These are phyloP conservation scores for Acleris holmiana DNA, from an alignment of 2,888 invertebrate species.

Conservation along the genomic window DNA sequence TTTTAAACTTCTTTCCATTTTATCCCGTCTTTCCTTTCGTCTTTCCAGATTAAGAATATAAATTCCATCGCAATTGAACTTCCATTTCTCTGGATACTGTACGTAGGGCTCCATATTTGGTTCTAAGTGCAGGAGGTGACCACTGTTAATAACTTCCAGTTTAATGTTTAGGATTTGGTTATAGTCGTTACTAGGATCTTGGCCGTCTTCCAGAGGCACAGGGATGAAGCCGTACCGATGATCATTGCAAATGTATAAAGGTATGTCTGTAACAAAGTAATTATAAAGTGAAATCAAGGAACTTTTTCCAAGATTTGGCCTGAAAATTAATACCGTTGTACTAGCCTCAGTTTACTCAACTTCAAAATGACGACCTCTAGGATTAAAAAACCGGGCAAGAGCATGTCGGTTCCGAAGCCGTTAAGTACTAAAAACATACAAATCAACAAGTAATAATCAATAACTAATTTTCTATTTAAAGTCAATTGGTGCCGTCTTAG, in stretches of 20 bases:
- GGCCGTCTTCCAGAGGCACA: conserved; percentile 90
- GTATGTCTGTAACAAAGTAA: conserved; percentile 48
- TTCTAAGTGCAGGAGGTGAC: conserved; percentile 71
- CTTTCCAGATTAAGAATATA: conserved; percentile 97
- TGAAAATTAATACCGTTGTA: no score
- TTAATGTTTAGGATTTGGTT: conserved; percentile 91
- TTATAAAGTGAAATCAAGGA: no score
- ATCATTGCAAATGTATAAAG: conserved; percentile 90
- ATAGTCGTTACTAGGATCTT: conserved; percentile 86
- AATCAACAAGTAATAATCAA: no score
- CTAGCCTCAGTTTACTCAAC: no score
- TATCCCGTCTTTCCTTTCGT: conserved; percentile 89
- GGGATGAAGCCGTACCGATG: conserved; percentile 91
- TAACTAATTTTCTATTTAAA: no score
- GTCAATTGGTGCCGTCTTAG: no score
- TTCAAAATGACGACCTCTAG: no score
- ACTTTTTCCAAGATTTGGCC: no score
- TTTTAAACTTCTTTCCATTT: conserved; percentile 92
- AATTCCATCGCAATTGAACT: conserved; percentile 90
- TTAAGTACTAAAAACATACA: no score
- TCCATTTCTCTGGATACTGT: conserved; percentile 79
- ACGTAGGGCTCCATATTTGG: conserved; percentile 64
- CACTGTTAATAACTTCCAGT: conserved; percentile 88
- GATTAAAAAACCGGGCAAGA: no score
- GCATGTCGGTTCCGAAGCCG: no score